Evolutionary conservation across 92 coral and sea anemone genomes (phyloP), one percentile per base, ranked within the genome.

Genomic region (Siderastrea radians): DNA sequence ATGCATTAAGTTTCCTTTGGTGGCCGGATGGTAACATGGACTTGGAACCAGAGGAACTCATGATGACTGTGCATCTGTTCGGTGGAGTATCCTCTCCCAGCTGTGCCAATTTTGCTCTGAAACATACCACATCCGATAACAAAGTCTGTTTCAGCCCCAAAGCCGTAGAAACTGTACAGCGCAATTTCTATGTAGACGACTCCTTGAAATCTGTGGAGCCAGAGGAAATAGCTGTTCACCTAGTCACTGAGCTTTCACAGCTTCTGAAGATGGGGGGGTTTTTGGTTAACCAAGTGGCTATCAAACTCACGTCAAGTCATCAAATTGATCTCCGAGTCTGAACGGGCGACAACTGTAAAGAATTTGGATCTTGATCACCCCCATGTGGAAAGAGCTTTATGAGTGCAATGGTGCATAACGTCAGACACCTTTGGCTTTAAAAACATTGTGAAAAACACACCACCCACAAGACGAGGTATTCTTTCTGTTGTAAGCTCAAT

Each of bases 51-150:
- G 89, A 90, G 72, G 93, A 90, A 70, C 71, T 55, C 79, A 87
- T 77, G 88, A 90, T 90, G 89, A 67, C 59, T 10, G 89, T 84
- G 57, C 89, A 90, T 69, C 76, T 90, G n/a, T 90, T 90, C 38
- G 89, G 89, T 10, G 89, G 84, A 1, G 79, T 87, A 10, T 89
- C 92, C 38, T 89, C 84, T 17, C 92, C 88, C 19, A 88, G 91
- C 84, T 87, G 91, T 72, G 91, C 86, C 49, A 80, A 80, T 83
- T 88, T 80, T 47, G 88, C 92, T 55, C 77, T 88, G 62, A 86
- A 51, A 44, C 58, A 88, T 83, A 88, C 84, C 58, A 83, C 83
- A 66, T 77, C 61, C 48, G 92, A 88, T 86, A 81, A 88, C 77
- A 49, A 49, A 68, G 86, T 15, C 7, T 53, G 46, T 38, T 81